Conservation (phyloP, 2,888 invertebrate species). For the Apoda limacodes region DNA sequence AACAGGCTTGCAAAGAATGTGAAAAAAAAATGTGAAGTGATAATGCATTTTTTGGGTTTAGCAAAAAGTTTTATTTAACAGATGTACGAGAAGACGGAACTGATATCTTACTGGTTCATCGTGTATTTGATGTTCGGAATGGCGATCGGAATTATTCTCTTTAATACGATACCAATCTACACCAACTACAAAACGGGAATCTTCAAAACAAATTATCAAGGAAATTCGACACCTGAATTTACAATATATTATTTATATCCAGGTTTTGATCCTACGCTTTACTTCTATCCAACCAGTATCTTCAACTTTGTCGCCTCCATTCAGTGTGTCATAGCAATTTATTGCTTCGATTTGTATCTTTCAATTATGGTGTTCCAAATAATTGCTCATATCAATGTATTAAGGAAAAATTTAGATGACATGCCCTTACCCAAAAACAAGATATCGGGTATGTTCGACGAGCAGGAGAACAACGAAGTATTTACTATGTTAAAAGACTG, state of each 20-base stretch:
- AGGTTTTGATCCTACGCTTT: not conserved
- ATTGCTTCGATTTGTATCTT: slow-evolving; percentile 5
- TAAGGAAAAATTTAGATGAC: slow-evolving; percentile 5
- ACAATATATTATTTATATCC: not conserved
- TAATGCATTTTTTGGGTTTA: no score
- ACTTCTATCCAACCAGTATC: not conserved
- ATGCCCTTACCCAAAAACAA: slow-evolving; percentile 1
- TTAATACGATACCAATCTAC: not conserved
- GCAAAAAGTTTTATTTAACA: no score
- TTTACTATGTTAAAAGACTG: slow-evolving; percentile 1
- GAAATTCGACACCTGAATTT: not conserved
- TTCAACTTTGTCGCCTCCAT: not conserved
- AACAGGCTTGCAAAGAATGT: no score
- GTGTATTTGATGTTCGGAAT: not conserved
- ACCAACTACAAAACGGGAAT: not conserved
- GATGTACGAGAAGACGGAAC: not conserved
- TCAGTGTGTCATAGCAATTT: not conserved
- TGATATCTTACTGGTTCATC: not conserved
- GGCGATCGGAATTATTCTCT: not conserved
- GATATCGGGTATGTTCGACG: not conserved
- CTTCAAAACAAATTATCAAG: not conserved
- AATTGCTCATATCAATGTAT: slow-evolving; percentile 8
- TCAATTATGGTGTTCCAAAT: slow-evolving; percentile 12
- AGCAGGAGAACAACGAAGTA: slow-evolving; percentile 4
- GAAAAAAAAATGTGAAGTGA: no score